Conservation (phyloP, 2,888 invertebrate species). For the Molorchus minor region DNA sequence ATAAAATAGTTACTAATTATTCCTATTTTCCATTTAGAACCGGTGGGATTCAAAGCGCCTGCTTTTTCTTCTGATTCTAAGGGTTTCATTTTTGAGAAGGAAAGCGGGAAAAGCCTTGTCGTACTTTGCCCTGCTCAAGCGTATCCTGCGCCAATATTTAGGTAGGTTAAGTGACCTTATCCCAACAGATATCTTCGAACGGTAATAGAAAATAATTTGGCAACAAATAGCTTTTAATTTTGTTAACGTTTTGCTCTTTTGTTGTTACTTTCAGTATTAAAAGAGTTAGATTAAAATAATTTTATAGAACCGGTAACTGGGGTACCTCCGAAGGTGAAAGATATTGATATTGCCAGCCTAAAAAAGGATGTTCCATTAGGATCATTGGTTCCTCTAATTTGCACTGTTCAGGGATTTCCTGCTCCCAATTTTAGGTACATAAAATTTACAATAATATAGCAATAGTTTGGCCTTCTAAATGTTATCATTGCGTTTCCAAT, state of each 20-base stretch:
- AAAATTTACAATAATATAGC: constrained; percentile 1
- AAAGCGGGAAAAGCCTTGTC: constrained; percentile 59
- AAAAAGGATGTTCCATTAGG: constrained; percentile 57
- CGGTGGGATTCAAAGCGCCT: constrained; percentile 67
- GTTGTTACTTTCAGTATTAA: neutral
- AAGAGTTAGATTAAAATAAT: neutral
- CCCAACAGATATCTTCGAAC: constrained; percentile 6
- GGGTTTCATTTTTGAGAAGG: constrained; percentile 63
- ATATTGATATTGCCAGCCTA: constrained; percentile 62
- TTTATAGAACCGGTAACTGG: constrained; percentile 63
- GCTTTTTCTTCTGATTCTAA: constrained; percentile 62
- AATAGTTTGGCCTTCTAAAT: constrained; percentile 24
- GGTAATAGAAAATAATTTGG: neutral
- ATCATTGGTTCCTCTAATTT: constrained; percentile 60
- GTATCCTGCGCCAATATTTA: constrained; percentile 70
- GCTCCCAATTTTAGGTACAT: constrained; percentile 72
- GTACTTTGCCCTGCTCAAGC: constrained; percentile 68
- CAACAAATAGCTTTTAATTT: neutral
- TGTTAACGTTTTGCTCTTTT: neutral
- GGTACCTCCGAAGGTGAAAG: constrained; percentile 63
- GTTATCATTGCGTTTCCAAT: constrained; percentile 52
- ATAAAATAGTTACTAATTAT: neutral
- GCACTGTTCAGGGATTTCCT: constrained; percentile 67
- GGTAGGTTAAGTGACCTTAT: constrained; percentile 61
- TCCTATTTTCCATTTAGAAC: constrained; percentile 58